Base-by-base conservation (phyloP, 2,888 invertebrate genomes). In the Papilio elwesi region DNA sequence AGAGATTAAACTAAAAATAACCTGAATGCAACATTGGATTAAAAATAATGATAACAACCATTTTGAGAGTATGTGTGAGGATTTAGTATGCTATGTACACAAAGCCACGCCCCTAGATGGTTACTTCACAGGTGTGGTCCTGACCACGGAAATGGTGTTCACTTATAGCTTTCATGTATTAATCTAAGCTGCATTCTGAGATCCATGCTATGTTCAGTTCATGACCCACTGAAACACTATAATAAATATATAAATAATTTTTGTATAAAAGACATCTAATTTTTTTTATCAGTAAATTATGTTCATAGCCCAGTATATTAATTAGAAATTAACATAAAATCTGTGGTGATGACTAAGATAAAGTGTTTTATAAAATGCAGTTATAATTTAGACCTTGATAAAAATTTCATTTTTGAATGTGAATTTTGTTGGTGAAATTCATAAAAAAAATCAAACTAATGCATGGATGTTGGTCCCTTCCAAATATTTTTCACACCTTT, bases 171-270 rank as follows among this genome's bases (percentile, higher is more conserved):
- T 77, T 79, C 81, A 83, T 82, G 80, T 85, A 86, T 86, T 81
- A 88, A 81, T 86, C 81, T 85, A 83, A 90, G 92, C 92, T 92
- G 92, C 92, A 90, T 91, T 92, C 90, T 93, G 93, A 93, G 93
- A 93, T 93, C 93, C 90, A 90, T 90, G 91, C 92, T 89, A 91
- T 88, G 89, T 88, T 89, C 92, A 91, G 92, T 90, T 62, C 43
- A 62, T 85, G 87, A 91, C 89, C 84, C 88, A 90, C 91, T 87
- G 90, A 90, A 89, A 87, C 84, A 88, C 52, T 73, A 67, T 26
- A 74, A 74, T 88, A 87, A 87, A 89, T 87, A 89, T 82, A 88
- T 89, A 88, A 86, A 87, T 87, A 87, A 86, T 83, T 86, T 85
- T 86, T 87, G 88, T 88, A 86, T 85, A 83, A 76, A 81, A 84